phyloP scores from a whole-genome alignment of 2,888 invertebrate species.

The Hymenopus coronatus region DNA sequence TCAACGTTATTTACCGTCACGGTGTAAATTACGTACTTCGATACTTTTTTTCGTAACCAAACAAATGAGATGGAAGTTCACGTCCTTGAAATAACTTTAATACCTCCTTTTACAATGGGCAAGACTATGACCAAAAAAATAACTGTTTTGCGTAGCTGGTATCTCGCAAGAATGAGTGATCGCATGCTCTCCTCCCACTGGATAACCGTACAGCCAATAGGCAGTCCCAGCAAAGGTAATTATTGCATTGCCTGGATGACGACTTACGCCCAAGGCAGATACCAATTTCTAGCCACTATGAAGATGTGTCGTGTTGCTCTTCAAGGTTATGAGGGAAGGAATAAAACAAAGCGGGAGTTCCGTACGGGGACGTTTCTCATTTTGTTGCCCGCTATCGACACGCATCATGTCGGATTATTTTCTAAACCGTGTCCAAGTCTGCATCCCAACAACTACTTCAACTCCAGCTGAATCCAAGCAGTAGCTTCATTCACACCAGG shows the following conservation, averaged over 20 bases:
- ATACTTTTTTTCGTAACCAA: neutral
- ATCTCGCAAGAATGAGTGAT: neutral
- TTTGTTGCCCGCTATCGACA: neutral
- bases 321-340: neutral
- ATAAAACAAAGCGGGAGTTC: constrained; percentile 1
- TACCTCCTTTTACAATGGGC: neutral
- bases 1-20: neutral
- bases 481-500: neutral
- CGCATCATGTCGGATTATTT: constrained; percentile 26
- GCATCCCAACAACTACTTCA: neutral
- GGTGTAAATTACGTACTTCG: neutral
- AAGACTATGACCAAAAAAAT: constrained; percentile 4
- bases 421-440: constrained; percentile 19
- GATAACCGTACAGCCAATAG: neutral
- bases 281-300: neutral
- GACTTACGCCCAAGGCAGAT: neutral
- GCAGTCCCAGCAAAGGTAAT: neutral
- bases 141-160: neutral
- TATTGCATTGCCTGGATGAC: neutral
- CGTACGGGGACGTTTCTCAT: neutral
- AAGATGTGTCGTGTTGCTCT: neutral
- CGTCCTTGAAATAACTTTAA: neutral
- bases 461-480: neutral
- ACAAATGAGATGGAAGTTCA: neutral
- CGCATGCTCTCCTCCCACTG: neutral